These are phyloP conservation scores for Phylloscopus trochiloides DNA, from an alignment of 2,113 vertebrate genomes.

Conservation along the genomic window DNA sequence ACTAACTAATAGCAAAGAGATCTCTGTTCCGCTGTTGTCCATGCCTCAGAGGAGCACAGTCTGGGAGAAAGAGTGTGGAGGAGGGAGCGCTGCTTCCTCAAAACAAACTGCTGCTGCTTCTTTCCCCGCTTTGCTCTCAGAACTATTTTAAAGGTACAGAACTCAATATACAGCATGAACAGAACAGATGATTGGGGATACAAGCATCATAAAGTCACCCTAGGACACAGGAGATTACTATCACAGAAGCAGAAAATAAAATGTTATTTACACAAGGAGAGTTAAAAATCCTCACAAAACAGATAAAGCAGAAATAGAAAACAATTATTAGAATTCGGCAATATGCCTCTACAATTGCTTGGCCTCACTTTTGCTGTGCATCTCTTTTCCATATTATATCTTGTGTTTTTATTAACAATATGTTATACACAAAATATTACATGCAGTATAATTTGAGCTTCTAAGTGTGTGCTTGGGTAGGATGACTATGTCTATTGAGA, in stretches of 20 bases:
- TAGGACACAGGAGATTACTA: background rate
- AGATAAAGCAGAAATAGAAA: background rate
- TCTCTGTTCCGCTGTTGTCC: too few species aligned
- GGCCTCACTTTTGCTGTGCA: background rate
- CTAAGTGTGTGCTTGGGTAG: background rate
- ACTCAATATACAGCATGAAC: too few species aligned
- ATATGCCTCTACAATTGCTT: background rate
- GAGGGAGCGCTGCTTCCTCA: too few species aligned
- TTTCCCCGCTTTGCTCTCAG: too few species aligned
- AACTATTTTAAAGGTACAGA: too few species aligned
- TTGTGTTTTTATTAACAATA: slow-evolving; percentile 6
- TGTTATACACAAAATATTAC: slow-evolving; percentile 37
- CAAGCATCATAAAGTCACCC: too few species aligned
- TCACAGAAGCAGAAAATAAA: background rate
- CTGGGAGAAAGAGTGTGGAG: too few species aligned
- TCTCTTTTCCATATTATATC: background rate
- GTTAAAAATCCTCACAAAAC: background rate
- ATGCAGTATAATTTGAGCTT: background rate
- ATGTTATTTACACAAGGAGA: background rate
- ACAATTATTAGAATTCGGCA: background rate
- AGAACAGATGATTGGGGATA: too few species aligned
- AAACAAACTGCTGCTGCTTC: too few species aligned
- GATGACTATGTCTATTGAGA: slow-evolving; percentile 25
- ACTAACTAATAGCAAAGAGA: too few species aligned
- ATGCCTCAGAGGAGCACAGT: too few species aligned